Base-by-base conservation (phyloP, 2,113 vertebrate species). In the Ornithorhynchus anatinus region DNA sequence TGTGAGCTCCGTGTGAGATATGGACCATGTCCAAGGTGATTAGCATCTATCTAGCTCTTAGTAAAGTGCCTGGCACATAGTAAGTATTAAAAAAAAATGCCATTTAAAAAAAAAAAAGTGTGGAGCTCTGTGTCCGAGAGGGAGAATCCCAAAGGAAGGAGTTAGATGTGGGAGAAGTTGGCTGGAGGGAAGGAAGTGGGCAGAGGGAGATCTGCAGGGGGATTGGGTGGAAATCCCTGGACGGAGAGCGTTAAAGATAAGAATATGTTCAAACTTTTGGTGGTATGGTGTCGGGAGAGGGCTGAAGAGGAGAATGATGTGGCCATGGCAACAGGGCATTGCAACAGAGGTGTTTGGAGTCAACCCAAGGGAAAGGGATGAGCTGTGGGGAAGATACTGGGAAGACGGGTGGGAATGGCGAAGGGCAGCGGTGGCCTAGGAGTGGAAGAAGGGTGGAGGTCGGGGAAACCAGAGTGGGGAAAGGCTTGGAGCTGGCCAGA, bases 271-370 rank as follows among this genome's bases (percentile, higher is more conserved):
- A 37, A 40, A 75, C 62, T 74, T 51, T 77, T 81, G 50, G 69
- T 69, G 62, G 43, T 59, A 77, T 71, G 31, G 19, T 72, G 31
- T 69, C 39, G 73, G 59, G 77, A 72, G 68, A 72, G 37, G 25
- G 76, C 56, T 81, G 61, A 73, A 65, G 72, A 75, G 16, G n/a
- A 38, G 29, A 43, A 13, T 75, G 63, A 82, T 51, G 70, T 72
- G 76, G 14, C 35, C 48, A 80, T 80, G 64, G 74, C 64, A 80
- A 86, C 64, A 59, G 77, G 44, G 29, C 71, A 74, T 60, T 67
- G 72, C 67, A 78, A 42, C 19, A 67, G 60, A 80, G 57, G 59
- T 19, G n/a, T 69, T 77, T 69, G 77, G 19, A 82, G 29, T 23
- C 25, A 70, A 67, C 82, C 75, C 25, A 33, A 57, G 66, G 48